Evolutionary conservation across 2,797 vertebrate genomes (phyloP), one percentile per base, ranked within the genome.

Genomic region (Capromys pilorides): DNA sequence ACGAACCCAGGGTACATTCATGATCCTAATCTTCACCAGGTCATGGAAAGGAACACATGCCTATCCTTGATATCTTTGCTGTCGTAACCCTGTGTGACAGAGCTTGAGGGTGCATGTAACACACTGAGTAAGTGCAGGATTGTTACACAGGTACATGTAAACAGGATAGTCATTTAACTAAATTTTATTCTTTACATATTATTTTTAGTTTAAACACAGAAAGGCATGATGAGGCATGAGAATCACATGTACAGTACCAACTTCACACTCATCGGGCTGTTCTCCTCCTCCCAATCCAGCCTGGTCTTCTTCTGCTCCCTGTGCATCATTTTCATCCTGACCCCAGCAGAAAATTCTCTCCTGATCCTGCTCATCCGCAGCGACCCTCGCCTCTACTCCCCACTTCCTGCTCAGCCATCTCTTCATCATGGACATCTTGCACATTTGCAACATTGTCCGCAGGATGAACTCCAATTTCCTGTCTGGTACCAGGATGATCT

Each of bases 221-320:
- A 13, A 28, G 22, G n/a, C 41, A 62, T 21, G 41, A 66, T 85
- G 81, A 71, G 3, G 14, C 3, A 0, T 26, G 41, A 69, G 66
- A 97, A 96, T 86, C 59, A 93, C 1, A 96, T 51, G 16, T 83
- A 36, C 41, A 41, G 24, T 78, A 80, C 51, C 21, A 77, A 92
- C 22, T 97, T 95, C 45, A 93, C 73, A 39, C 91, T 96, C n/a
- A 36, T 95, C 82, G 95, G 90, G 33, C 3, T 95, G 13, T 93
- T 96, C 21, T 57, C 69, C 21, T 75, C 64, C 62, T 93, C 84
- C 0, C 69, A 22, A 51, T 24, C 31, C 22, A 86, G 54, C 54
- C 54, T 57, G 54, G 14, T 57, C 14, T 57, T 16, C 54, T 57
- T 57, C 54, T 57, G 14, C 54, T 18, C 54, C 54, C 54, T 57